A percentile compares a stretch with the other conserved stretches of the same genome.
Evolutionary conservation across 1,140 invertebrate species (phyloP).

Genomic region (Hylaeus volcanicus): DNA sequence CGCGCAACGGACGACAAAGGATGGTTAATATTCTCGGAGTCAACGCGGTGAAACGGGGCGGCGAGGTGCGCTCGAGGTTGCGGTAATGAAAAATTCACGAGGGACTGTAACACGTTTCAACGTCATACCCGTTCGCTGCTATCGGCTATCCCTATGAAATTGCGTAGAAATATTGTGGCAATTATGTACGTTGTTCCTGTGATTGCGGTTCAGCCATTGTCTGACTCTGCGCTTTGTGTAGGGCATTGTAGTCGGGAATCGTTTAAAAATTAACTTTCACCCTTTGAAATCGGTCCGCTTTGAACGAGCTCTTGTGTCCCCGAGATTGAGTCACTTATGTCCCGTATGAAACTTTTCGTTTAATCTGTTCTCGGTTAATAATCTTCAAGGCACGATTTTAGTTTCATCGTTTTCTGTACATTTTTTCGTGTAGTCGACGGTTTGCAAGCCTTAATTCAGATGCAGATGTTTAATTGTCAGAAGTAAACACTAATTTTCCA

Average conservation of each 20-base stretch:
- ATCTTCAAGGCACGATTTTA: too few species aligned
- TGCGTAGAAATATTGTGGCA: not conserved
- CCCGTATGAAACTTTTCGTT: too few species aligned
- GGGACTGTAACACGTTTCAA: not conserved
- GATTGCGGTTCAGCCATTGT: not conserved
- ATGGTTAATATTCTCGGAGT: slow-evolving; percentile 8
- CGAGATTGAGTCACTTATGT: too few species aligned
- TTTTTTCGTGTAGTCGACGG: too few species aligned
- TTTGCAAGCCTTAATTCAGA: too few species aligned
- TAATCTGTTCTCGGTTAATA: too few species aligned
- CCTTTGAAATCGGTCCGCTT: too few species aligned
- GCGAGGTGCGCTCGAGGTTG: not conserved
- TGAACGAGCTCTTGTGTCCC: too few species aligned
- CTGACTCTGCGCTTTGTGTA: not conserved
- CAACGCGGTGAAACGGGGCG: not conserved
- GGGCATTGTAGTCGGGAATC: not conserved
- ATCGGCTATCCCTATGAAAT: not conserved
- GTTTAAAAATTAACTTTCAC: slow-evolving; percentile 1
- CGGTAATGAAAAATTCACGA: not conserved
- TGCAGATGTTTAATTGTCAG: too few species aligned
- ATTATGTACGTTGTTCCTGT: not conserved
- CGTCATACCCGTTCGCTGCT: not conserved
- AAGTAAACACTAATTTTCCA: too few species aligned
- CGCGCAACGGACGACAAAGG: not conserved
- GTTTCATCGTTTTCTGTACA: too few species aligned